Conservation (phyloP, 2,797 vertebrate genomes). For the Falco columbarius region DNA sequence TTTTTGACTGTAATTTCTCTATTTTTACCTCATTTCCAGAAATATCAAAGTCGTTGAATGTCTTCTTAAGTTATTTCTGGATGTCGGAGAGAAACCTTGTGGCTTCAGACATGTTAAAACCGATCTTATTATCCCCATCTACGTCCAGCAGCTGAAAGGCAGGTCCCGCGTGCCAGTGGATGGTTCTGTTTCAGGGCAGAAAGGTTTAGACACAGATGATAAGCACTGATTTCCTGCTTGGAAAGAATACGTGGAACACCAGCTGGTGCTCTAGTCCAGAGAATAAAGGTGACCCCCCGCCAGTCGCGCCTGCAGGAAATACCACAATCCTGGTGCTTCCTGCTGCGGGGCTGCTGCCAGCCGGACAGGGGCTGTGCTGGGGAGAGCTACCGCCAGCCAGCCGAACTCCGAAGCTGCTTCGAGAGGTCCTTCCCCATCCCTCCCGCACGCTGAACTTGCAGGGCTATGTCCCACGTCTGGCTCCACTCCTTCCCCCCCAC, state of each 20-base stretch:
- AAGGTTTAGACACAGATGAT: neutral
- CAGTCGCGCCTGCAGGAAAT: neutral
- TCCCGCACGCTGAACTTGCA: rapidly evolving
- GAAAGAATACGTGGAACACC: neutral
- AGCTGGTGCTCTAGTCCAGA: neutral
- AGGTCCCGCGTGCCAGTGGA: constrained; percentile 40
- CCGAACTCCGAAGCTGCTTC: neutral
- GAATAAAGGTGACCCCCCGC: neutral
- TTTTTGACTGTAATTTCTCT: neutral
- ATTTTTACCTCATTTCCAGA: constrained; percentile 58
- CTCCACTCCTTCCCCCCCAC: neutral
- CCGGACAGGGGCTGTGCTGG: neutral
- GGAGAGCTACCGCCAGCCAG: neutral
- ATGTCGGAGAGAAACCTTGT: constrained; percentile 74
- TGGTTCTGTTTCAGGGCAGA: constrained; percentile 35
- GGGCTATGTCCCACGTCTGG: rapidly evolving
- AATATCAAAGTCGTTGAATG: constrained; percentile 63
- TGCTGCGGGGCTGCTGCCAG: rapidly evolving
- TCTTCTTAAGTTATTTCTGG: constrained; percentile 42
- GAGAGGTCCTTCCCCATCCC: neutral
- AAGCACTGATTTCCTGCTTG: neutral
- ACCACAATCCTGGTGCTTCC: constrained; percentile 6
- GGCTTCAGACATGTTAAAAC: neutral
- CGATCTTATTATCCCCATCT: neutral
- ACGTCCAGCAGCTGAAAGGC: constrained; percentile 67